Evolutionary conservation across 2,888 invertebrate species (phyloP).

Genomic region (Amorpha juglandis): DNA sequence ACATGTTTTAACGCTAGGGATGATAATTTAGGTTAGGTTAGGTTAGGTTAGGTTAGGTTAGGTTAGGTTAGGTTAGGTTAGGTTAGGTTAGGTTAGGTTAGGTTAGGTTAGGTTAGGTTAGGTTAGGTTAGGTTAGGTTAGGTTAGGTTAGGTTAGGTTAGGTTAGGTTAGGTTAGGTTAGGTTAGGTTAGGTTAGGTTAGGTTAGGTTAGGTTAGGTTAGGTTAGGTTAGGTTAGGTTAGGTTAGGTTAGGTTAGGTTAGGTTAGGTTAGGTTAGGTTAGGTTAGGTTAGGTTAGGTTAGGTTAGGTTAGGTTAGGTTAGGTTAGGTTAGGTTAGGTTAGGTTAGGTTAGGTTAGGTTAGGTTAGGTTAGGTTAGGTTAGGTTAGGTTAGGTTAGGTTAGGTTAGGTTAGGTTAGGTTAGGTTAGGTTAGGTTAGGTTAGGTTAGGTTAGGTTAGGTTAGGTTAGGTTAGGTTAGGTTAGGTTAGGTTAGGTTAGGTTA

Average conservation of each 20-base stretch:
- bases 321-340: slow-evolving; percentile 25
- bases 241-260: slow-evolving; percentile 25
- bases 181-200: slow-evolving; percentile 25
- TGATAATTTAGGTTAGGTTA: slow-evolving; percentile 31
- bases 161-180: slow-evolving; percentile 22
- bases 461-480: slow-evolving; percentile 25
- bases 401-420: slow-evolving; percentile 25
- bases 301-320: slow-evolving; percentile 25
- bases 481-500: slow-evolving; percentile 25
- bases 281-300: slow-evolving; percentile 25
- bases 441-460: slow-evolving; percentile 25
- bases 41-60: slow-evolving; percentile 32
- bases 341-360: slow-evolving; percentile 25
- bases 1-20: too few relatives aligned
- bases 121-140: slow-evolving; percentile 9
- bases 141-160: slow-evolving; percentile 13
- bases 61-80: slow-evolving; percentile 31
- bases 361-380: slow-evolving; percentile 25
- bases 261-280: slow-evolving; percentile 25
- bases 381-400: slow-evolving; percentile 25
- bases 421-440: slow-evolving; percentile 25
- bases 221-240: slow-evolving; percentile 25
- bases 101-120: slow-evolving; percentile 6
- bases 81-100: slow-evolving; percentile 31
- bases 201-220: slow-evolving; percentile 25